phyloP scores from a whole-genome alignment of 1,140 invertebrate species.

The Ephestia elutella region DNA sequence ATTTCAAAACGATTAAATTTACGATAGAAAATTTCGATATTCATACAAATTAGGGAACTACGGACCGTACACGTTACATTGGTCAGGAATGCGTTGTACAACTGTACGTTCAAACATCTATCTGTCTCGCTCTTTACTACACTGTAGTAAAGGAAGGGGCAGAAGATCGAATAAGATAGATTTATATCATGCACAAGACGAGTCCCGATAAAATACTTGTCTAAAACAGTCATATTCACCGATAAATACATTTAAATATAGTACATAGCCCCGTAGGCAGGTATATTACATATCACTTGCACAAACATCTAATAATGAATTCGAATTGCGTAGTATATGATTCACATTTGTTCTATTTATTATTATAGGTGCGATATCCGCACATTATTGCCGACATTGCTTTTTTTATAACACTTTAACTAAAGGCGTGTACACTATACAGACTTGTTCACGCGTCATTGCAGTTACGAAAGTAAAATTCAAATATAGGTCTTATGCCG shows the following conservation, averaged over 20 bases:
- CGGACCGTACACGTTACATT: conserved; percentile 10
- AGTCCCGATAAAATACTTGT: background rate
- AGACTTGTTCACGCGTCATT: background rate
- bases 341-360: background rate
- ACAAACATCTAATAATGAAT: background rate
- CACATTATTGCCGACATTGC: conserved; percentile 1
- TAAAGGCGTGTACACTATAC: background rate
- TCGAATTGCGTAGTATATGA: background rate
- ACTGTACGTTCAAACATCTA: background rate
- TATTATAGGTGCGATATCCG: background rate
- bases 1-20: background rate
- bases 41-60: conserved; percentile 5
- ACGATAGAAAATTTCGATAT: conserved; percentile 14
- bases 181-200: background rate
- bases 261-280: background rate
- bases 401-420: background rate
- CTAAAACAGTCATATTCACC: background rate
- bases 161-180: background rate
- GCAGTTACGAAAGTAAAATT: background rate
- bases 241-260: background rate
- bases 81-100: conserved; percentile 8
- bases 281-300: background rate
- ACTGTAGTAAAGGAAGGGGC: conserved; percentile 10
- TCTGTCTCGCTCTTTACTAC: conserved; percentile 9
- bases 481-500: background rate